Percentiles rank a stretch among this genome's conserved stretches.
Evolutionary conservation across 2,113 vertebrate genomes (phyloP).

Genomic region (Melanostigma gelatinosum): DNA sequence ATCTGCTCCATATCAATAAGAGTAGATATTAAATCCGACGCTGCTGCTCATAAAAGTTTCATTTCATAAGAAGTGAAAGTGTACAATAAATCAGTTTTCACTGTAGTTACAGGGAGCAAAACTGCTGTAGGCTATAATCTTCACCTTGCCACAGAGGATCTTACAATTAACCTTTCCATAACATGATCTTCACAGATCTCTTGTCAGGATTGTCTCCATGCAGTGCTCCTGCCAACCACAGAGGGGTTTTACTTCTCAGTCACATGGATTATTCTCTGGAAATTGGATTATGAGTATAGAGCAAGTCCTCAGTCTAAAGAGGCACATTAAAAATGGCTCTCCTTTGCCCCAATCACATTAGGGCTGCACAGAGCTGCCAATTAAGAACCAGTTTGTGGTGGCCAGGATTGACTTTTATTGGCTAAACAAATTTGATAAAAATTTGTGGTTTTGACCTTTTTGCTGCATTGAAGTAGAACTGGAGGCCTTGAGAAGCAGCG

Average conservation of each 20-base stretch:
- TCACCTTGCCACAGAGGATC: not conserved
- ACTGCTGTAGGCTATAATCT: not conserved
- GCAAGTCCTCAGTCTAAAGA: conserved; percentile 72
- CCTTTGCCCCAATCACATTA: conserved; percentile 76
- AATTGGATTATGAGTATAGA: conserved; percentile 79
- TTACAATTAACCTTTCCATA: conserved; percentile 16
- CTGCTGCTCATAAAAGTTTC: not conserved
- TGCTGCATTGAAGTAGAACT: conserved; percentile 62
- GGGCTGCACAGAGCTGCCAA: conserved; percentile 71
- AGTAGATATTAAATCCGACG: not conserved
- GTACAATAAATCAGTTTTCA: not conserved
- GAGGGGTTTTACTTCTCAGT: conserved; percentile 57
- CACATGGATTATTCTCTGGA: conserved; percentile 71
- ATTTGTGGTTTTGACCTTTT: conserved; percentile 83
- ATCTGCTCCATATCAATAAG: not conserved
- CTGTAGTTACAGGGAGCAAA: not conserved
- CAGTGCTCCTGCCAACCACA: conserved; percentile 48
- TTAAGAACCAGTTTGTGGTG: conserved; percentile 72
- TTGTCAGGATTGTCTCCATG: conserved; percentile 27
- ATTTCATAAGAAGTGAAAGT: not conserved
- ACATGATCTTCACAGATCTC: conserved; percentile 33
- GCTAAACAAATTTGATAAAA: conserved; percentile 79
- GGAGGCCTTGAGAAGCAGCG: conserved; percentile 39
- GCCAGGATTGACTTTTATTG: conserved; percentile 77
- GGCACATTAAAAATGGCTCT: conserved; percentile 65